These are phyloP conservation scores for Kryptolebias marmoratus DNA, from an alignment of 2,113 vertebrate species.

Conservation along the genomic window DNA sequence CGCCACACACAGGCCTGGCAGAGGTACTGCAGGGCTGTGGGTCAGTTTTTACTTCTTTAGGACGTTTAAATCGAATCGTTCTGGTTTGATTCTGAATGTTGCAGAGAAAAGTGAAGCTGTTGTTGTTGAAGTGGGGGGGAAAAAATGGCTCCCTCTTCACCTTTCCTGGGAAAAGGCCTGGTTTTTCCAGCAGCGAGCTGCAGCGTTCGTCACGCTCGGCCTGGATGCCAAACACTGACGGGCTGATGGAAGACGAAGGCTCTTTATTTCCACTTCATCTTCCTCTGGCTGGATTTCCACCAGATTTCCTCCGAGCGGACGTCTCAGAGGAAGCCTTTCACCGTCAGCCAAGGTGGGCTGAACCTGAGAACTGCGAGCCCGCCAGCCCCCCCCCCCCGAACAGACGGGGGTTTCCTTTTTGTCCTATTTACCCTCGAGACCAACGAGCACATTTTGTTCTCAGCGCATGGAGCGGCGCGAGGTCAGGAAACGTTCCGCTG, in stretches of 20 bases:
- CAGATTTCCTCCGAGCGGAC: conserved; percentile 60
- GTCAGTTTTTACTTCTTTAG: too few relatives aligned
- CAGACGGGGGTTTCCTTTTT: conserved; percentile 41
- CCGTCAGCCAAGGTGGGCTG: conserved; percentile 55
- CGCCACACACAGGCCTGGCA: too few relatives aligned
- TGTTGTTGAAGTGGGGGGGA: conserved; percentile 3
- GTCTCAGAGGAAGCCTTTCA: conserved; percentile 67
- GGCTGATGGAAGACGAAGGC: conserved; percentile 48
- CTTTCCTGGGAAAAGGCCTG: conserved; percentile 43
- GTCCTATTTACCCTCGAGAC: conserved; percentile 28
- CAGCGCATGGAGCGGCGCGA: conserved; percentile 8
- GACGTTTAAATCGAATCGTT: too few relatives aligned
- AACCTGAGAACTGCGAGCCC: conserved; percentile 34
- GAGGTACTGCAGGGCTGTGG: too few relatives aligned
- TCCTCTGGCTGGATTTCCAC: conserved; percentile 48
- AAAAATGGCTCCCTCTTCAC: conserved; percentile 26
- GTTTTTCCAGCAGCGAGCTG: conserved; percentile 28
- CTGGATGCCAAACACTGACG: conserved; percentile 35
- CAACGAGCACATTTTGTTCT: conserved; percentile 46
- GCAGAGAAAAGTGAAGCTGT: neutral
- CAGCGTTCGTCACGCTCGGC: conserved; percentile 31
- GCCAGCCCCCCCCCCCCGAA: too few relatives aligned
- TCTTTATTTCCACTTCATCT: conserved; percentile 67
- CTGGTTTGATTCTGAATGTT: too few relatives aligned
- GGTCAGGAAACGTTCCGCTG: conserved; percentile 21